Evolutionary conservation across 2,113 vertebrate genomes (phyloP), one percentile per base, ranked within the genome.

Genomic region (Neotragus moschatus): DNA sequence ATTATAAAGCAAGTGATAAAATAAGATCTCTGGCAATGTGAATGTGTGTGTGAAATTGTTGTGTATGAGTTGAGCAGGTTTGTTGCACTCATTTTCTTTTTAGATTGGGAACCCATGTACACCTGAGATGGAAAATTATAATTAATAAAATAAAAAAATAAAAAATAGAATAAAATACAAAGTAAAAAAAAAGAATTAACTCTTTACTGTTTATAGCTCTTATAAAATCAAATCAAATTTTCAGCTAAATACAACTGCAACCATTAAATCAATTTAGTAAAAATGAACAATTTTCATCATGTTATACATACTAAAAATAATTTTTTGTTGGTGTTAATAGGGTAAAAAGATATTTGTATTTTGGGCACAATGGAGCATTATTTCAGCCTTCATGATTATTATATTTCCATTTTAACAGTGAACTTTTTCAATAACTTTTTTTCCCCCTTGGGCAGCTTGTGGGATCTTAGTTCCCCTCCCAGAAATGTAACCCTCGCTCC

Each of bases 1-100:
- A 97, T 96, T 96, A 87, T 73, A 97, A 97, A 96, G 23, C 26
- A 77, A 95, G 58, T 88, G 70, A 45, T 96, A 43, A 92, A 45
- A 95, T 61, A 95, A 6, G 85, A 58, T 92, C 58, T 85, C 61
- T 79, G 43, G 55, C 75, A 84, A 49, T 30, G 3, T 79, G 58
- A 96, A n/a, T 81, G n/a, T 36, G 3, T 80, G 6, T 61, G 89
- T 75, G 58, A 79, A 90, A 93, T 53, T 63, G 49, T 45, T 90
- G 9, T 58, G 15, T 63, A 45, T 61, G 30, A 45, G 13, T 49
- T 94, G 7, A 81, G 51, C 36, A 90, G 19, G 10, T 75, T 90
- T 60, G 49, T 66, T 53, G 43, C 14, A 49, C 61, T 86, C 30
- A 8, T 6, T 80, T 61, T 58, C 21, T 47, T 33, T 3, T 3